phyloP scores from a whole-genome alignment of 2,888 invertebrate species.

The Nysson spinosus region DNA sequence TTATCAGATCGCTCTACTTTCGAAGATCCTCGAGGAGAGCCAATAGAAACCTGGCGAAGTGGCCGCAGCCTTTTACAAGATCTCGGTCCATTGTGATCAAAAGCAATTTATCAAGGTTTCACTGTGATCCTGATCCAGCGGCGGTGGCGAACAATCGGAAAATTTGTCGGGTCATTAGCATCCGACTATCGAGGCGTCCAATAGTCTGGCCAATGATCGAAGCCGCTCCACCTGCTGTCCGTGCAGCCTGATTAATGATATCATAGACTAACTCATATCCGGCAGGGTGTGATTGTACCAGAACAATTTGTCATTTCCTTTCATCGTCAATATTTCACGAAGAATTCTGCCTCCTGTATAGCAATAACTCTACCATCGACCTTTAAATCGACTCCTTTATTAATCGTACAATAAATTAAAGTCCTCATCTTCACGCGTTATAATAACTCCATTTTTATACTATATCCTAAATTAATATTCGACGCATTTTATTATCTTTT shows the following conservation, averaged over 20 bases:
- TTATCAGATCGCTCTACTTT: too few species aligned
- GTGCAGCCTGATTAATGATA: slow-evolving; percentile 44
- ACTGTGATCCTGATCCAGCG: slow-evolving; percentile 15
- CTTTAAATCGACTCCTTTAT: too few species aligned
- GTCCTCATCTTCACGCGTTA: too few species aligned
- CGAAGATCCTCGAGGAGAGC: background rate
- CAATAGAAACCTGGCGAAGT: slow-evolving; percentile 9
- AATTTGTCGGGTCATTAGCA: slow-evolving; percentile 60
- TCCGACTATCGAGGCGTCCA: slow-evolving; percentile 20
- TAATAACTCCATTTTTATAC: too few species aligned
- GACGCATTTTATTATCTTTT: too few species aligned
- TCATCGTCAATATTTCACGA: background rate
- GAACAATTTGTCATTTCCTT: slow-evolving; percentile 9
- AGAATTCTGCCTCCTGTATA: too few species aligned
- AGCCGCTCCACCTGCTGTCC: slow-evolving; percentile 41
- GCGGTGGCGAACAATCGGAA: slow-evolving; percentile 48
- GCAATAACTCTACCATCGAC: too few species aligned
- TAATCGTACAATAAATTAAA: too few species aligned
- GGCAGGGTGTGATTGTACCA: background rate
- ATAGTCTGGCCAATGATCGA: slow-evolving; percentile 27
- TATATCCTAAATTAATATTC: too few species aligned
- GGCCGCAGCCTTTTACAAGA: background rate
- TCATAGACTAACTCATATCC: slow-evolving; percentile 5
- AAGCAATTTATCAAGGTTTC: slow-evolving; percentile 48
- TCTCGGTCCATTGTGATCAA: slow-evolving; percentile 39